Percentiles rank a stretch among this genome's conserved stretches.
These are phyloP conservation scores for Polypterus senegalus DNA, from an alignment of 2,113 vertebrate species.

Conservation along the genomic window DNA sequence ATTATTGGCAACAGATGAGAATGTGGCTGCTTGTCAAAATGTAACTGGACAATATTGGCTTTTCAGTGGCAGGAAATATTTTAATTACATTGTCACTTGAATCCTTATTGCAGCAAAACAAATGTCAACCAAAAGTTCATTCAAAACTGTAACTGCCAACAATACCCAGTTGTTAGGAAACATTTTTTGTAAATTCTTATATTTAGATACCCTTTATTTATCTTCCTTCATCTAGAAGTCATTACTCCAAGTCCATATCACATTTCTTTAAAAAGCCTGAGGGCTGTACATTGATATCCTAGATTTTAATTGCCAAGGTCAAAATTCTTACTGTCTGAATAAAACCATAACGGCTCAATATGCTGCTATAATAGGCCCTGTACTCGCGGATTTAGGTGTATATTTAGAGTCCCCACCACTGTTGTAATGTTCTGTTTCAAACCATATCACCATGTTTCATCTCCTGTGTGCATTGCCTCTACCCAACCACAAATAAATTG, in stretches of 20 bases:
- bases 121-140: constrained; percentile 59
- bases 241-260: constrained; percentile 46
- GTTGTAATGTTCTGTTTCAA: no score
- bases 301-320: constrained; percentile 48
- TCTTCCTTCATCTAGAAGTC: constrained; percentile 30
- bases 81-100: constrained; percentile 65
- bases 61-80: constrained; percentile 47
- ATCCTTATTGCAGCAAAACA: constrained; percentile 52
- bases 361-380: constrained; percentile 2
- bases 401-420: no score
- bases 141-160: constrained; percentile 38
- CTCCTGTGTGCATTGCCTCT: no score
- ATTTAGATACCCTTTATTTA: constrained; percentile 38
- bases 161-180: constrained; percentile 45
- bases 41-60: constrained; percentile 63
- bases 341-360: constrained; percentile 29
- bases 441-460: no score
- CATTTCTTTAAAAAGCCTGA: constrained; percentile 42
- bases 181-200: constrained; percentile 41
- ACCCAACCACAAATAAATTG: no score
- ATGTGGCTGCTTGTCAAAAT: constrained; percentile 50
- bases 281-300: constrained; percentile 41
- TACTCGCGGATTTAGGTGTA: no score
- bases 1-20: no score
- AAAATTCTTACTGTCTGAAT: constrained; percentile 41